These are phyloP conservation scores for Acanthiza pusilla DNA, from an alignment of 2,797 vertebrate species.

Conservation along the genomic window DNA sequence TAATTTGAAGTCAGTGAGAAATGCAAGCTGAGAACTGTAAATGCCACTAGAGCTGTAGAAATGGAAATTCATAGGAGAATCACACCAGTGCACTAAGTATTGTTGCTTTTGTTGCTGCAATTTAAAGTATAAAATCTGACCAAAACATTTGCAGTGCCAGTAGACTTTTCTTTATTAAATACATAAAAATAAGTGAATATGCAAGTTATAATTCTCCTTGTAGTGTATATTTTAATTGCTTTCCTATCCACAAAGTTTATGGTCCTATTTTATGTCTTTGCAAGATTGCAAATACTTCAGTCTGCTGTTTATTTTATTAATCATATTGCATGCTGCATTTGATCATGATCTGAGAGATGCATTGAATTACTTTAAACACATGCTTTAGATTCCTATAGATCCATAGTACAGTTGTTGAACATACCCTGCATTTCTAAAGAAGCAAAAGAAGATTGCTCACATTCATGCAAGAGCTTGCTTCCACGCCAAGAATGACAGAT, in stretches of 20 bases:
- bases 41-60: neutral
- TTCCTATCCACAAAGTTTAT: constrained; percentile 17
- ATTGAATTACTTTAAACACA: constrained; percentile 82
- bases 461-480: constrained; percentile 81
- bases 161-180: neutral
- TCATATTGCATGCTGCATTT: constrained; percentile 75
- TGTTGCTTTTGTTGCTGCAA: neutral
- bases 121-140: neutral
- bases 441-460: constrained; percentile 78
- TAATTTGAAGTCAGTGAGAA: neutral
- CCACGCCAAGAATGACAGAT: constrained; percentile 90
- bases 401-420: constrained; percentile 88
- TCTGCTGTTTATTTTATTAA: constrained; percentile 67
- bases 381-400: constrained; percentile 86
- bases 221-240: constrained; percentile 26
- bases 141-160: neutral
- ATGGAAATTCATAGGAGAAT: neutral
- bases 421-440: constrained; percentile 85
- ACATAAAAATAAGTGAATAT: neutral
- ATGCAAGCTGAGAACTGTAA: neutral
- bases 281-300: constrained; percentile 13
- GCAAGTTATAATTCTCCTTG: constrained; percentile 13
- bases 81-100: neutral
- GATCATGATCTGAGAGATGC: constrained; percentile 79
- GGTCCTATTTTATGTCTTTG: constrained; percentile 29